Conservation (phyloP, 2,113 vertebrate genomes). For the Oncorhynchus nerka region DNA sequence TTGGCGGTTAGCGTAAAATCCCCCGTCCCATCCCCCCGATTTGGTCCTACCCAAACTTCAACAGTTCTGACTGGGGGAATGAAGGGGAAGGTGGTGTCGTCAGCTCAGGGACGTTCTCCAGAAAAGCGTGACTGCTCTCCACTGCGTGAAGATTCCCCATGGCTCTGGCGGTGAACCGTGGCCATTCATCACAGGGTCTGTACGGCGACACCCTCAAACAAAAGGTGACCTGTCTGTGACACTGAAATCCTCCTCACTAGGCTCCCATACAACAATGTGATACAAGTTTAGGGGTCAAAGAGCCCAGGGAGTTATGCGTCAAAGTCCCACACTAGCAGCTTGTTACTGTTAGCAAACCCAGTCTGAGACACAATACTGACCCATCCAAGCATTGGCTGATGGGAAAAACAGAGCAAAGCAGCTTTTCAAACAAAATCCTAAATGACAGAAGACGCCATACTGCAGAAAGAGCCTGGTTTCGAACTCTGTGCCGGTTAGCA, state of each 20-base stretch:
- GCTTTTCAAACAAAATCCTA: slow-evolving; percentile 64
- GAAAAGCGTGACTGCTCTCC: slow-evolving; percentile 18
- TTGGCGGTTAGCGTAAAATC: slow-evolving; percentile 3
- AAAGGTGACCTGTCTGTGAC: not conserved
- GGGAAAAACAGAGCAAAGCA: slow-evolving; percentile 51
- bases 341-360: slow-evolving; percentile 43
- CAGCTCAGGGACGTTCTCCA: not conserved
- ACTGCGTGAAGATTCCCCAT: not conserved
- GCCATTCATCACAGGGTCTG: not conserved
- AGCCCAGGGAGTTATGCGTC: slow-evolving; percentile 16
- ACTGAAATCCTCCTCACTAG: not conserved
- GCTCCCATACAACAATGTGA: slow-evolving; percentile 1
- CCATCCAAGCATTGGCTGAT: slow-evolving; percentile 31
- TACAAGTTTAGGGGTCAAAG: slow-evolving; percentile 17
- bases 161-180: not conserved
- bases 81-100: slow-evolving; percentile 4
- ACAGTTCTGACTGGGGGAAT: not conserved
- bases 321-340: slow-evolving; percentile 16
- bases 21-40: not conserved
- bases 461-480: slow-evolving; percentile 23
- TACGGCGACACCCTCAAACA: not conserved
- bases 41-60: not conserved
- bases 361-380: slow-evolving; percentile 20
- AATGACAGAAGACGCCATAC: slow-evolving; percentile 55
- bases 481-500: slow-evolving; percentile 31